Conservation (phyloP, 2,113 vertebrate species). For the Echinops telfairi region DNA sequence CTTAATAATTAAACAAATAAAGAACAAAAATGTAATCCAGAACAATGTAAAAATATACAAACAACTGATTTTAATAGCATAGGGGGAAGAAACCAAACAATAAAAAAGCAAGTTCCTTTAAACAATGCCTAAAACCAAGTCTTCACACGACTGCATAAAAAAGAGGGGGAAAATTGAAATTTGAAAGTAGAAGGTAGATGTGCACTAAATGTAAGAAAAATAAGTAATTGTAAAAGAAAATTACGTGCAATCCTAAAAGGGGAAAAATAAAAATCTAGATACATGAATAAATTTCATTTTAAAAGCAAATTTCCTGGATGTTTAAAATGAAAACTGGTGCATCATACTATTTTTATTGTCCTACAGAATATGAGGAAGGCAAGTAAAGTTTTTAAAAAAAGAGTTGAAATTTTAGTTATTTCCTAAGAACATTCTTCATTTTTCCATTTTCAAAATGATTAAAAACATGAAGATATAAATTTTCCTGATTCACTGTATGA, state of each 20-base stretch:
- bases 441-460: background rate
- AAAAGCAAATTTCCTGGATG: background rate
- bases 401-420: background rate
- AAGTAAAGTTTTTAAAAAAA: conserved; percentile 2
- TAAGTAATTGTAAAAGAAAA: background rate
- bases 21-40: background rate
- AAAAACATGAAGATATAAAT: conserved; percentile 14
- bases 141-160: background rate
- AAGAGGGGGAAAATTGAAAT: background rate
- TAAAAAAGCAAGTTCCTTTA: background rate
- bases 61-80: background rate
- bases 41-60: background rate
- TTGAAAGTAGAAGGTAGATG: background rate
- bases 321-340: background rate
- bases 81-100: background rate
- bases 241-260: background rate
- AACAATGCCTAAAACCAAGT: background rate
- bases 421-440: background rate
- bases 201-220: background rate
- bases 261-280: background rate
- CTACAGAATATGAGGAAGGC: background rate
- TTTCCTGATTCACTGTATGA: conserved; percentile 35
- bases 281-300: background rate
- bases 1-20: background rate
- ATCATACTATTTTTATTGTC: background rate